Evolutionary conservation across 2,797 vertebrate species (phyloP).

Genomic region (Sarcophilus harrisii): DNA sequence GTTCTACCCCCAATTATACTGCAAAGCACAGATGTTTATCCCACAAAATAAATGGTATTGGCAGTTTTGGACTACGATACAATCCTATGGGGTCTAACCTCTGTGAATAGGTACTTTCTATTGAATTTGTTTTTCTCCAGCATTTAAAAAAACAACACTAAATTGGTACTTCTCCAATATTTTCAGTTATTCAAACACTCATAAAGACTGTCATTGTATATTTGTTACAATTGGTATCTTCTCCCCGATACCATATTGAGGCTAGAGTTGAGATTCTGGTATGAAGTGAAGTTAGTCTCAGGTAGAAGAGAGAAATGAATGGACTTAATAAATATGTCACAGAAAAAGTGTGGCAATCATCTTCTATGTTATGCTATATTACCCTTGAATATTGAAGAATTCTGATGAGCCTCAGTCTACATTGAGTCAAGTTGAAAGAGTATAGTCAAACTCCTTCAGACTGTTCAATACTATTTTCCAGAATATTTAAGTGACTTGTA

Average conservation of each 20-base stretch:
- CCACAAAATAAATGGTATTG: slow-evolving; percentile 82
- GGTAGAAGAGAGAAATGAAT: neutral
- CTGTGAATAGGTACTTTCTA: slow-evolving; percentile 61
- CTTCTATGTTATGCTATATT: neutral
- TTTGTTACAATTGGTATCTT: slow-evolving; percentile 28
- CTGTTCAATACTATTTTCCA: neutral
- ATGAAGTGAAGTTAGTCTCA: neutral
- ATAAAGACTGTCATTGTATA: slow-evolving; percentile 5
- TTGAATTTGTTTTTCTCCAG: slow-evolving; percentile 32
- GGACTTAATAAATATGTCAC: neutral
- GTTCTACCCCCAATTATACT: slow-evolving; percentile 80
- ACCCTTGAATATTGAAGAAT: slow-evolving; percentile 29
- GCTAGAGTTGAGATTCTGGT: neutral
- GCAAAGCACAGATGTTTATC: slow-evolving; percentile 85
- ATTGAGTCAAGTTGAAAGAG: neutral
- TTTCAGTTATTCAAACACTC: slow-evolving; percentile 17
- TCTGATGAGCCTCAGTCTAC: slow-evolving; percentile 21
- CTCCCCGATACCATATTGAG: slow-evolving; percentile 3
- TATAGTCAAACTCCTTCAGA: neutral
- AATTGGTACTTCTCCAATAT: slow-evolving; percentile 15
- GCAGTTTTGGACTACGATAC: slow-evolving; percentile 81
- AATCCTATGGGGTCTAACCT: slow-evolving; percentile 77
- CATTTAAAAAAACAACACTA: slow-evolving; percentile 11
- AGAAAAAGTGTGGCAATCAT: neutral
- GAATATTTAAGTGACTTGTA: neutral